A percentile compares a stretch with the other conserved stretches of the same genome.
phyloP scores from a whole-genome alignment of 2,113 vertebrate genomes.

The Thunnus maccoyii region DNA sequence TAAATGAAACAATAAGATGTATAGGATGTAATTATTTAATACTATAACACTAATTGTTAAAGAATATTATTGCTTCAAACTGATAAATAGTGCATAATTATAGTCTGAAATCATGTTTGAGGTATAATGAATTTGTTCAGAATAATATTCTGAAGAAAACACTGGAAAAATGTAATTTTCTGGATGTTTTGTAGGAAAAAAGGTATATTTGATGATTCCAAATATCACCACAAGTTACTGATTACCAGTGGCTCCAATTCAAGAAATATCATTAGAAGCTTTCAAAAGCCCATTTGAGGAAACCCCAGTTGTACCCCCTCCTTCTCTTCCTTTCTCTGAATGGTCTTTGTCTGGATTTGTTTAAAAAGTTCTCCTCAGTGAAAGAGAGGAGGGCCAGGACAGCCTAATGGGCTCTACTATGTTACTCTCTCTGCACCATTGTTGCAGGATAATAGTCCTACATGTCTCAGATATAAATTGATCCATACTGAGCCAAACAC shows the following conservation, averaged over 20 bases:
- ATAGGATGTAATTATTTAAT: not conserved
- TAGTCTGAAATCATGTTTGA: not conserved
- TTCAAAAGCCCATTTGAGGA: conserved; percentile 32
- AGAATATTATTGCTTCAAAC: not conserved
- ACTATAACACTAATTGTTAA: not conserved
- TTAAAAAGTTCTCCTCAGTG: conserved; percentile 41
- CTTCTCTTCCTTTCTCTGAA: conserved; percentile 31
- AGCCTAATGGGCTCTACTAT: conserved; percentile 32
- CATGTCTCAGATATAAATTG: not conserved
- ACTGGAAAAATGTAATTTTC: not conserved
- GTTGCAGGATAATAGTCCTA: conserved; percentile 19
- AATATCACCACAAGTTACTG: not conserved
- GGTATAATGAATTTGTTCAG: not conserved
- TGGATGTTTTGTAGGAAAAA: not conserved
- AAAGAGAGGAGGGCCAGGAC: conserved; percentile 24
- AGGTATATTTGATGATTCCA: not conserved
- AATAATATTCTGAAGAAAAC: not conserved
- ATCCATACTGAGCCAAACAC: no score
- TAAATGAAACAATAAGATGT: no score
- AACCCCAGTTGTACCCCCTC: not conserved
- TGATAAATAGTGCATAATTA: no score
- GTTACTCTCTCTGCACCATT: conserved; percentile 26
- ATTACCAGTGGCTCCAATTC: not conserved
- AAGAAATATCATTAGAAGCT: conserved; percentile 24
- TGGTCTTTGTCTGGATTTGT: conserved; percentile 48